Percentiles rank a stretch among this genome's conserved stretches.
Conservation (phyloP, 2,888 invertebrate genomes). For the Himalopsyche japonica region DNA sequence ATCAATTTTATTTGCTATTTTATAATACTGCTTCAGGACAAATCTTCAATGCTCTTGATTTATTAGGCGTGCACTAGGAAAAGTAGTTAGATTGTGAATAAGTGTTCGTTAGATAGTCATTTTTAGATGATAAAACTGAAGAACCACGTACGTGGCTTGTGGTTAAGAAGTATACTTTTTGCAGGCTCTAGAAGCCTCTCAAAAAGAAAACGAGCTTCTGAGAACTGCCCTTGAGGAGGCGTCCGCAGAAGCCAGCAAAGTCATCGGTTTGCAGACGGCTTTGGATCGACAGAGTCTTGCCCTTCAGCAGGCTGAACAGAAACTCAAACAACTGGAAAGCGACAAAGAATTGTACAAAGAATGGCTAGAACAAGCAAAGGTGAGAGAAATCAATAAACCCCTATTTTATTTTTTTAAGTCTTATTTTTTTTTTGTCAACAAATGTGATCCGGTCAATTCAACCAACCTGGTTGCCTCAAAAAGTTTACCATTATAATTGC, state of each 20-base stretch:
- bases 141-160: too few relatives aligned
- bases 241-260: constrained; percentile 51
- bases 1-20: too few relatives aligned
- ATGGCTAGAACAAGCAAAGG: constrained; percentile 59
- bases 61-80: too few relatives aligned
- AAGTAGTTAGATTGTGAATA: too few relatives aligned
- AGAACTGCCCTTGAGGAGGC: constrained; percentile 52
- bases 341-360: constrained; percentile 57
- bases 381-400: constrained; percentile 36
- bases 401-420: too few relatives aligned
- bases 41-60: too few relatives aligned
- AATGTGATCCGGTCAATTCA: too few relatives aligned
- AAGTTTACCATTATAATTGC: neutral
- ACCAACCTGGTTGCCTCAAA: too few relatives aligned
- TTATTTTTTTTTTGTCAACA: too few relatives aligned
- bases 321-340: constrained; percentile 55
- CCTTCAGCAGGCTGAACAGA: constrained; percentile 51
- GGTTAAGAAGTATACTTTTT: neutral
- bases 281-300: constrained; percentile 55
- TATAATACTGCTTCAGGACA: too few relatives aligned
- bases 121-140: too few relatives aligned
- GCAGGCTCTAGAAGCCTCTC: constrained; percentile 59
- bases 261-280: constrained; percentile 48
- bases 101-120: too few relatives aligned
- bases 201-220: constrained; percentile 60